Percentiles rank a stretch among this genome's conserved stretches.
phyloP scores from a whole-genome alignment of 2,888 invertebrate genomes.

The Agrilus biguttatus region DNA sequence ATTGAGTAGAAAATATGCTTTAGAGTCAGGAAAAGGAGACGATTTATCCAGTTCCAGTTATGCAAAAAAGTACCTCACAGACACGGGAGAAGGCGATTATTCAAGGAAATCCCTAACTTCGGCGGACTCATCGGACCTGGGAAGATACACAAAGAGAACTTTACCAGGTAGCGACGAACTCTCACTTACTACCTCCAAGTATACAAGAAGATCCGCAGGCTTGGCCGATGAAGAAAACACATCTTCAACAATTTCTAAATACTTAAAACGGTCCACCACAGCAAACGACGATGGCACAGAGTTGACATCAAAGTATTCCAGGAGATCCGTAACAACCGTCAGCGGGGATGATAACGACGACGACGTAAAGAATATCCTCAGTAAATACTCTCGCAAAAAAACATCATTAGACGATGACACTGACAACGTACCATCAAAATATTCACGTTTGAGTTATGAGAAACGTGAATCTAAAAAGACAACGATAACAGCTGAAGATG shows the following conservation, averaged over 20 bases:
- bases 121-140: slow-evolving; percentile 7
- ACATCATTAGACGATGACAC: slow-evolving; percentile 3
- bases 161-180: slow-evolving; percentile 15
- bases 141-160: slow-evolving; percentile 16
- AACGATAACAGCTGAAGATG: slow-evolving; percentile 5
- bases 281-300: slow-evolving; percentile 4
- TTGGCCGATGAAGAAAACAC: slow-evolving; percentile 8
- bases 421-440: slow-evolving; percentile 4
- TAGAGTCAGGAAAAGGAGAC: slow-evolving; percentile 5
- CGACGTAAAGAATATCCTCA: slow-evolving; percentile 5
- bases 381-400: slow-evolving; percentile 4
- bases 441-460: slow-evolving; percentile 5
- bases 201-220: slow-evolving; percentile 4
- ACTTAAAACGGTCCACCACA: slow-evolving; percentile 5
- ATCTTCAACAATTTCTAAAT: slow-evolving; percentile 5
- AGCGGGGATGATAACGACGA: slow-evolving; percentile 4
- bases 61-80: slow-evolving; percentile 4
- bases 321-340: slow-evolving; percentile 3
- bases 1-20: slow-evolving; percentile 1
- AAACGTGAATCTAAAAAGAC: slow-evolving; percentile 5
- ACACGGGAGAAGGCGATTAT: slow-evolving; percentile 6
- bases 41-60: slow-evolving; percentile 4
- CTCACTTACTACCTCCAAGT: slow-evolving; percentile 7
- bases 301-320: slow-evolving; percentile 4
- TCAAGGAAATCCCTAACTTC: slow-evolving; percentile 1